Evolutionary conservation across 2,797 vertebrate genomes (phyloP).

Genomic region (Smutsia gigantea): DNA sequence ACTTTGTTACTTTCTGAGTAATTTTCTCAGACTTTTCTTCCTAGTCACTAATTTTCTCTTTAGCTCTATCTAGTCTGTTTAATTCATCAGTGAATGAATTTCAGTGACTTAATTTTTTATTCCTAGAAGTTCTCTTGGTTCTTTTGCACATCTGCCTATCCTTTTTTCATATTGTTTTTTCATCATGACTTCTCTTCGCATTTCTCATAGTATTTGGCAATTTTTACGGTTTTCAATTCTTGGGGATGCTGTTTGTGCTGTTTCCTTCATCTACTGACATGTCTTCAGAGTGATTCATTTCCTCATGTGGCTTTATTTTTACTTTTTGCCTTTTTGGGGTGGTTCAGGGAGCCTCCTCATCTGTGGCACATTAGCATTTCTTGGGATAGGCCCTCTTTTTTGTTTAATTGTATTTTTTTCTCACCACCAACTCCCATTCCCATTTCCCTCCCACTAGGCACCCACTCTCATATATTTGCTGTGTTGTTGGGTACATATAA

Average conservation of each 20-base stretch:
- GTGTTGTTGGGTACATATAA: not conserved
- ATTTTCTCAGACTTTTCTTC: conserved; percentile 30
- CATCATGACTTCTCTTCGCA: not conserved
- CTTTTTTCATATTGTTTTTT: not conserved
- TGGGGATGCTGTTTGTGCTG: not conserved
- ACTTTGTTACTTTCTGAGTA: not conserved
- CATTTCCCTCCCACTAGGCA: not conserved
- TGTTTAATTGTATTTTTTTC: not conserved
- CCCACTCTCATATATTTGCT: not conserved
- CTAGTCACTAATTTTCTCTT: conserved; percentile 43
- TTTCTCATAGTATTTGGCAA: not conserved
- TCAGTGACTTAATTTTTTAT: conserved; percentile 12
- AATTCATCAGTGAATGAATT: not conserved
- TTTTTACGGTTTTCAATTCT: not conserved
- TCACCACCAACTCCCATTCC: not conserved
- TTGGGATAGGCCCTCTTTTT: not conserved
- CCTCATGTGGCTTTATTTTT: not conserved
- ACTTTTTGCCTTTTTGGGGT: not conserved
- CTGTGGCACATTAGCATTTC: not conserved
- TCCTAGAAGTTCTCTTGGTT: not conserved
- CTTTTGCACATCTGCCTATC: not conserved
- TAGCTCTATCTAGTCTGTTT: not conserved
- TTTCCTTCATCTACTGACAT: not conserved
- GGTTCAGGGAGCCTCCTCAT: not conserved
- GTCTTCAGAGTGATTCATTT: not conserved